These are phyloP conservation scores for Antedon mediterranea DNA, from an alignment of 53 echinoderm and acorn worm species.

Conservation along the genomic window DNA sequence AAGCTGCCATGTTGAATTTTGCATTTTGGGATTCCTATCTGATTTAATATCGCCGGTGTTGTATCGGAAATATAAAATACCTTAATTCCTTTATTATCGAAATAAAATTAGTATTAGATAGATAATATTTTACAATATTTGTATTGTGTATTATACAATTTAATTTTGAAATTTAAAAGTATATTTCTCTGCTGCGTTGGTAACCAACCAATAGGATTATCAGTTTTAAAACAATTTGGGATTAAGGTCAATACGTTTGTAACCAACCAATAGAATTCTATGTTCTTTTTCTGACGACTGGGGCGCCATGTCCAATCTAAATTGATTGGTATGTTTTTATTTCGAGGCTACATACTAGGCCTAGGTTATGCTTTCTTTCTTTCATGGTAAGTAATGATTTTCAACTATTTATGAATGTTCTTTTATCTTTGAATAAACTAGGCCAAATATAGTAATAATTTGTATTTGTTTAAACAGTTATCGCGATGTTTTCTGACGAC, in stretches of 20 bases:
- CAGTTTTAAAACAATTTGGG: background rate
- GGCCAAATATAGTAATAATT: too few species aligned
- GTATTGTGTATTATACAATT: background rate
- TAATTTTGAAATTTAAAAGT: background rate
- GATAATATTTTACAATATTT: background rate
- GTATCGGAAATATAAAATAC: background rate
- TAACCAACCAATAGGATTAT: background rate
- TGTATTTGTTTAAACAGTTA: too few species aligned
- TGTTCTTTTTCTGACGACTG: background rate
- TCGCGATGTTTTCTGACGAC: too few species aligned
- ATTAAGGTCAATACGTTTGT: background rate
- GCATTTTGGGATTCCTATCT: background rate
- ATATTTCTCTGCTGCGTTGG: background rate
- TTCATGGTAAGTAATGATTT: background rate
- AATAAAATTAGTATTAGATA: background rate
- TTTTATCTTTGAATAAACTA: too few species aligned
- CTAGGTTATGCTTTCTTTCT: background rate
- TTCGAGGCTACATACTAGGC: background rate
- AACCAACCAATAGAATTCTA: background rate
- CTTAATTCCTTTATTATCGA: background rate
- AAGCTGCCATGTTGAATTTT: background rate
- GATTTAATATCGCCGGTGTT: too few species aligned
- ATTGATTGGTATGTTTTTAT: background rate
- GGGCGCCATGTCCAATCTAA: background rate
- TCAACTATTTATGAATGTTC: background rate